Percentiles rank a stretch among this genome's conserved stretches.
Evolutionary conservation across 1,140 invertebrate species (phyloP).

Genomic region (Ostrea denselamellosa): DNA sequence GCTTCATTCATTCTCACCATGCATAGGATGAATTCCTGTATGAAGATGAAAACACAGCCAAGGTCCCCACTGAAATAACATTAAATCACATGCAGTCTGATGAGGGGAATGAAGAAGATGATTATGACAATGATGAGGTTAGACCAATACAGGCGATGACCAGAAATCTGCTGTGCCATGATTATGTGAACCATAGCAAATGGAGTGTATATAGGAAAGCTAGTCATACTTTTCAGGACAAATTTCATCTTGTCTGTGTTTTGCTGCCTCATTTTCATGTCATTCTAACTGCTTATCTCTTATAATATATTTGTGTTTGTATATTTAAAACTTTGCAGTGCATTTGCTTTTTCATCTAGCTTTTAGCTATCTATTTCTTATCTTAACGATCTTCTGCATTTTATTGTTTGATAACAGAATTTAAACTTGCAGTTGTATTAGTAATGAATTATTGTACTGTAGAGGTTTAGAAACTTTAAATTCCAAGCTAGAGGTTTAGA

Average conservation of each 20-base stretch:
- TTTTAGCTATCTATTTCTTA: too few relatives aligned
- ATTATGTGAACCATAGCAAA: not conserved
- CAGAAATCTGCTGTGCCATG: not conserved
- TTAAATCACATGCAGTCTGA: slow-evolving; percentile 49
- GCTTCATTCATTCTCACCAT: slow-evolving; percentile 32
- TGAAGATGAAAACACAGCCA: slow-evolving; percentile 45
- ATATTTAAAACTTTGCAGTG: not conserved
- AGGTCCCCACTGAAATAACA: slow-evolving; percentile 46
- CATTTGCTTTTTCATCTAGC: not conserved
- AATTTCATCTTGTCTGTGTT: slow-evolving; percentile 18
- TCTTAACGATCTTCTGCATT: too few relatives aligned
- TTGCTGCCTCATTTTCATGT: slow-evolving; percentile 1
- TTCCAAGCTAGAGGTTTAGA: too few relatives aligned
- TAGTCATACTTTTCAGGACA: not conserved
- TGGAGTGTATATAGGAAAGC: slow-evolving; percentile 14
- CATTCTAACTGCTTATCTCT: slow-evolving; percentile 1
- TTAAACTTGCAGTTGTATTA: too few relatives aligned
- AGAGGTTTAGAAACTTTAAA: too few relatives aligned
- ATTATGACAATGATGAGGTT: slow-evolving; percentile 29
- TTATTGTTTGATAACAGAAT: too few relatives aligned
- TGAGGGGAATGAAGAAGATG: slow-evolving; percentile 32
- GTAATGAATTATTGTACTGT: too few relatives aligned
- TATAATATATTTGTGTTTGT: not conserved
- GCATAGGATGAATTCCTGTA: slow-evolving; percentile 43
- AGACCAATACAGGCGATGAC: not conserved